A percentile compares a stretch with the other conserved stretches of the same genome.
phyloP scores from a whole-genome alignment of 2,888 invertebrate species.

The Vesta saturnalis region DNA sequence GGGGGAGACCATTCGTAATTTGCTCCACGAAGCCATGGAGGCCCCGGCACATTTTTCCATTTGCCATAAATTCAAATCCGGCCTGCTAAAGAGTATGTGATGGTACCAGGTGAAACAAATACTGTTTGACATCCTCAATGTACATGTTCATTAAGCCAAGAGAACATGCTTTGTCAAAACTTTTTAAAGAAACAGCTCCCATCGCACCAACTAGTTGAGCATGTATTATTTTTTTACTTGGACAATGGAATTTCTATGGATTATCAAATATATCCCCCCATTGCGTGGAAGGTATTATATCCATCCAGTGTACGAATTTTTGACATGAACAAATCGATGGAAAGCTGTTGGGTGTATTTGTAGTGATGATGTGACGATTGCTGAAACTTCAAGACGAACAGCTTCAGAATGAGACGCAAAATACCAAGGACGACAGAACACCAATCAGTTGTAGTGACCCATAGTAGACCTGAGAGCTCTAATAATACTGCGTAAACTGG shows the following conservation, averaged over 20 bases:
- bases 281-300: not conserved
- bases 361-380: not conserved
- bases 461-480: not conserved
- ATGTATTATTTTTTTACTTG: not conserved
- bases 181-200: not conserved
- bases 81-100: too few species aligned
- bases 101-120: not conserved
- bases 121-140: not conserved
- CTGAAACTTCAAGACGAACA: not conserved
- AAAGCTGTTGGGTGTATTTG: constrained; percentile 2
- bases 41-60: too few species aligned
- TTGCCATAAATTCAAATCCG: not conserved
- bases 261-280: not conserved
- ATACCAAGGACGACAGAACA: constrained; percentile 7
- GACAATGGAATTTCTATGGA: not conserved
- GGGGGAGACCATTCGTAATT: not conserved
- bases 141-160: too few species aligned
- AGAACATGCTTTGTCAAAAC: too few species aligned
- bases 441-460: too few species aligned
- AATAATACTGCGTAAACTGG: too few species aligned
- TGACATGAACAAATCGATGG: not conserved
- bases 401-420: not conserved
- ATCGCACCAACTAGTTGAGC: not conserved
- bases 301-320: constrained; percentile 2
- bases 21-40: not conserved